A percentile compares a stretch with the other conserved stretches of the same genome.
Evolutionary conservation across 2,113 vertebrate genomes (phyloP).

Genomic region (Tachycineta bicolor): DNA sequence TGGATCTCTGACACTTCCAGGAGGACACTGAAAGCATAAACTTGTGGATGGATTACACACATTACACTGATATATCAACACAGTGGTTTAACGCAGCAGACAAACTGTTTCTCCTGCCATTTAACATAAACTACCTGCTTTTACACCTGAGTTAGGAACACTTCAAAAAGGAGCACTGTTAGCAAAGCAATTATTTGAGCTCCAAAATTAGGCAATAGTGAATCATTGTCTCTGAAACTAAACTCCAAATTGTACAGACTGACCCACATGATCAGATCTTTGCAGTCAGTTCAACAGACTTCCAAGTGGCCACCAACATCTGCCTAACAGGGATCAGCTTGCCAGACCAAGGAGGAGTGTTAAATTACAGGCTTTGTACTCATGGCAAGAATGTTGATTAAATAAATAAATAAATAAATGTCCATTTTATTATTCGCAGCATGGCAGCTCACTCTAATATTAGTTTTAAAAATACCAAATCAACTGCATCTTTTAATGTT

Average conservation of each 20-base stretch:
- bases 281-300: not conserved
- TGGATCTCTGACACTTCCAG: not conserved
- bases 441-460: not conserved
- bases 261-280: not conserved
- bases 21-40: not conserved
- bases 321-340: not conserved
- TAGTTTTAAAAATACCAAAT: slow-evolving; percentile 4
- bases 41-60: not conserved
- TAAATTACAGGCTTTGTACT: not conserved
- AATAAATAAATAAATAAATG: not conserved
- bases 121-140: not conserved
- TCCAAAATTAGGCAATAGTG: not conserved
- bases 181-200: not conserved
- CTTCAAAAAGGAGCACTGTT: not conserved
- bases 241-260: not conserved
- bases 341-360: not conserved
- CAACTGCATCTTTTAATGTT: slow-evolving; percentile 15
- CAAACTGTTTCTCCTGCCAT: not conserved
- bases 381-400: not conserved
- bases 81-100: not conserved
- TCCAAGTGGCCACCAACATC: not conserved
- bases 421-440: not conserved
- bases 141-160: not conserved
- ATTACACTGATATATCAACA: not conserved
- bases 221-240: not conserved